These are phyloP conservation scores for Indicator maculatus DNA, from an alignment of 2,113 vertebrate species.

Conservation along the genomic window DNA sequence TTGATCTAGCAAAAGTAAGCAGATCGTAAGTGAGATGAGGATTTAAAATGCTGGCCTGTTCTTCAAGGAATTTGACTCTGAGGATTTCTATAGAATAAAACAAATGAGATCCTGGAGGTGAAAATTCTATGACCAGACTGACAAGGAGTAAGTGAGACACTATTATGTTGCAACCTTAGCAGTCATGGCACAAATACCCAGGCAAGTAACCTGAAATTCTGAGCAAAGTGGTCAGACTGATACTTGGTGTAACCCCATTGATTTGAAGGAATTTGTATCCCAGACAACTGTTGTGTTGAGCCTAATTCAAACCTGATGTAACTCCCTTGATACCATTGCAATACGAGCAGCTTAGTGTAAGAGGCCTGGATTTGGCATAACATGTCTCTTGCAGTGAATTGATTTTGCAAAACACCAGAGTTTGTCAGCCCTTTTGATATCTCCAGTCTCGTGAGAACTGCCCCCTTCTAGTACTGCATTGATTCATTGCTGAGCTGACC, in stretches of 20 bases:
- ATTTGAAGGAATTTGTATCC: not conserved
- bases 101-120: not conserved
- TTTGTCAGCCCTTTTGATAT: conserved; percentile 38
- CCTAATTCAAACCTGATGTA: not conserved
- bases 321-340: not conserved
- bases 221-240: not conserved
- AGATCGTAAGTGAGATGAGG: not conserved
- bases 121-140: not conserved
- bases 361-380: conserved; percentile 1
- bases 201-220: not conserved
- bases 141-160: not conserved
- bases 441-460: conserved; percentile 28
- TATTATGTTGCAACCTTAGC: not conserved
- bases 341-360: fast-evolving
- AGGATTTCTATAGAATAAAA: not conserved
- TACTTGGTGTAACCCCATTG: not conserved
- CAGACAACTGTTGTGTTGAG: not conserved
- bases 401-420: conserved; percentile 24
- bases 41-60: not conserved
- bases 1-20: not conserved
- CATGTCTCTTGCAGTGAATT: not conserved
- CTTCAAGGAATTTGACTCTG: not conserved
- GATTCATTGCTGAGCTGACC: conserved; percentile 47
- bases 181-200: not conserved
- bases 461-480: conserved; percentile 14